Evolutionary conservation across 1,140 invertebrate species (phyloP), one percentile per base, ranked within the genome.

Genomic region (Trichomalopsis sarcophagae): DNA sequence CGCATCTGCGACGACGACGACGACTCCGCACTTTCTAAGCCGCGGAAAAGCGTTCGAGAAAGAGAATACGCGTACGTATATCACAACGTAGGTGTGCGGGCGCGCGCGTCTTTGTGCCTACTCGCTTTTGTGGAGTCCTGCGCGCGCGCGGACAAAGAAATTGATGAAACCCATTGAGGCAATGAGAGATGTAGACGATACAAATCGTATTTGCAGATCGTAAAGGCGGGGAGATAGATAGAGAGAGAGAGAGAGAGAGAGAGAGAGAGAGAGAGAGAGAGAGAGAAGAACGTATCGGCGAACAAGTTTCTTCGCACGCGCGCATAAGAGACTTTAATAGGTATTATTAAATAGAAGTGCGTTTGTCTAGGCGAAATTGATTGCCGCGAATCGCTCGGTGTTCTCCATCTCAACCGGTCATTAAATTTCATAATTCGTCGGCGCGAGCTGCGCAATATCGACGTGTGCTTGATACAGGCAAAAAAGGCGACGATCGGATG

Each of bases 341-440:
- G 13, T 44, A 76, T 55, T 86, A 88, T 87, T 76, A n/a, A 84
- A 82, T 83, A 4, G 87, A 86, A 86, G 85, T 82, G 87, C 85
- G 84, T 71, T 3, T 14, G 14, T 40, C 71, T 50, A 27, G 1
- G 33, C 74, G 81, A 84, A 80, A 86, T 85, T 86, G 77, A 84
- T 33, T 50, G 4, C 83, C 17, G 17, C 69, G 78, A 21, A 81
- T 86, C 40, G 66, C 17, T 76, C 23, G 27, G 73, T 21, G 6
- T 62, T 62, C 55, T 62, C 6, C n/a, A 7, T 7, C 82, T 84
- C 76, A 87, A 88, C 87, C 83, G 86, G 78, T 81, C 74, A 86
- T 84, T 87, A 30, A 27, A 71, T 71, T 71, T 71, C 69, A 71
- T 71, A 71, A 71, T 71, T 30, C 14, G 6, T 4, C 55, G 23